Base-by-base conservation (phyloP, 2,888 invertebrate species). In the Mesochorus sp. region DNA sequence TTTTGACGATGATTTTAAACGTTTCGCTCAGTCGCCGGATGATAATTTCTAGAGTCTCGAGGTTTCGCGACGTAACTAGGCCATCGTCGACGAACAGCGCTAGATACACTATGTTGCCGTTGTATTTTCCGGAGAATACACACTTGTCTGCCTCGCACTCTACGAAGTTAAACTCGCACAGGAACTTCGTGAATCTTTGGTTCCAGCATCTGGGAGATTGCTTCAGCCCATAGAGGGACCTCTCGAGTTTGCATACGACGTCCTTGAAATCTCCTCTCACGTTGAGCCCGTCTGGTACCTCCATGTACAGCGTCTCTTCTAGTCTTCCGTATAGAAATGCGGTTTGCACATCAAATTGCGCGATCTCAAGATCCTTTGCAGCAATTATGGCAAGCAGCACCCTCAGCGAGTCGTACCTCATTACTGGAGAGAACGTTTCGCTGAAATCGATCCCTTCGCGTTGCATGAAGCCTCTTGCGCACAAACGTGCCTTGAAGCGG, bases 391-490 rank as follows among this genome's bases (percentile, higher is more conserved):
- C 75, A 8, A 82, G 59, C 19, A 83, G 31, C 1, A 81, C 55
- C 34, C 79, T 55, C 17, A 76, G 3, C 1, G 61, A 64, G 26
- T 72, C 42, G 12, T 61, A 44, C 3, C 76, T 21, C 1, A 64
- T 26, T 0, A 77, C 72, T 2, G 82, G 84, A 3, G 81, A 42
- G 17, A 80, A 82, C 4, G 80, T 81, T 44, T 81, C 78, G 0
- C 34, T 31, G 31, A 10, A 77, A 5, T 77, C 76, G 0, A 77
- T 53, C 0, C 67, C 76, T 8, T 61, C 44, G 5, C 47, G 14
- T 19, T 77, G 72, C 2, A 47, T 8, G 6, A 66, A 76, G 0
- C 61, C 76, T 37, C 42, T 53, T 8, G 76, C 72, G 0, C 62
- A 55, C 19, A 77, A 6, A 3, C 72, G 8, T 0, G 76, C 76